Conservation (phyloP, 1,140 invertebrate genomes). For the Telenomus remus region DNA sequence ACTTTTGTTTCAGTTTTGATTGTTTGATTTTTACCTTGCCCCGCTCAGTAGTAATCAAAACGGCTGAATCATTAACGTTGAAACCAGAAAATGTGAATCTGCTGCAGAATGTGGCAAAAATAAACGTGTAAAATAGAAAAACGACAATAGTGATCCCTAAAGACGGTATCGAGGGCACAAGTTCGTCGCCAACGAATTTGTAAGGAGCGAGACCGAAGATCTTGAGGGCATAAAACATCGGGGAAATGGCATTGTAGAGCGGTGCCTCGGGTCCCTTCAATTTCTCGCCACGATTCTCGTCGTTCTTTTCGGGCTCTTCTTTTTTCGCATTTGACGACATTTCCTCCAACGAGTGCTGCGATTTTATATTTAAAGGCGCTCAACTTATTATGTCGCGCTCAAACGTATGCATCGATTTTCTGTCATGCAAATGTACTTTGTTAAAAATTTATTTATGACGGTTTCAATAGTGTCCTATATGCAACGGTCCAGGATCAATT, state of each 20-base stretch:
- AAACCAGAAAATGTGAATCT: slow-evolving; percentile 29
- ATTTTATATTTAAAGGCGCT: slow-evolving; percentile 31
- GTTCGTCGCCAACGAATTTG: slow-evolving; percentile 55
- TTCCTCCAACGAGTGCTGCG: slow-evolving; percentile 6
- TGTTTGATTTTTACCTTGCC: slow-evolving; percentile 58
- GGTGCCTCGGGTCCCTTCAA: slow-evolving; percentile 59
- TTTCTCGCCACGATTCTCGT: slow-evolving; percentile 14
- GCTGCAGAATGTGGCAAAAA: slow-evolving; percentile 33
- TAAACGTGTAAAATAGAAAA: slow-evolving; percentile 27
- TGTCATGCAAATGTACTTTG: slow-evolving; percentile 20
- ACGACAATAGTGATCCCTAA: slow-evolving; percentile 41
- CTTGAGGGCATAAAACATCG: slow-evolving; percentile 58
- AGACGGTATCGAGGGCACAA: slow-evolving; percentile 56
- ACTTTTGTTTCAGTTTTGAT: neutral
- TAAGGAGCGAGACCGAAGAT: slow-evolving; percentile 69
- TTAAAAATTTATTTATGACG: slow-evolving; percentile 26
- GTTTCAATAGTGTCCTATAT: slow-evolving; percentile 7
- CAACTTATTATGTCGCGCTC: slow-evolving; percentile 9
- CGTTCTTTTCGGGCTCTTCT: slow-evolving; percentile 6
- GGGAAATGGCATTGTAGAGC: slow-evolving; percentile 64
- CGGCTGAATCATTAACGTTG: neutral
- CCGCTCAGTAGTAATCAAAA: slow-evolving; percentile 57
- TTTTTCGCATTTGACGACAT: neutral
- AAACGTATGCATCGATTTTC: slow-evolving; percentile 37
- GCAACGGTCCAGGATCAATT: no score